Evolutionary conservation across 64 coral and sea anemone species (phyloP).

Genomic region (Anthopleura sola): DNA sequence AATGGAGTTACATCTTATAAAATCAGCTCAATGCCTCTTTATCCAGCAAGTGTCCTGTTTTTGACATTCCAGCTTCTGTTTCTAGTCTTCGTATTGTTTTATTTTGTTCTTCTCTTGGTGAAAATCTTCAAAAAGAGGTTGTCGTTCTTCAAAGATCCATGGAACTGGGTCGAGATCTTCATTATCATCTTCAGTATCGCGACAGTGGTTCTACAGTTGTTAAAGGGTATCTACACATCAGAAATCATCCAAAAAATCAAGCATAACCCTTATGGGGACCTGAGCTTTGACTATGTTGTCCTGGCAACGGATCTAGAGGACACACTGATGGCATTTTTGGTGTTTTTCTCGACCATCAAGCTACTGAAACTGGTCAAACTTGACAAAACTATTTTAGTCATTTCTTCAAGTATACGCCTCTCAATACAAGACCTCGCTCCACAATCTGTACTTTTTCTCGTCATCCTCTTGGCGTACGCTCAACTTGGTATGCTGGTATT

Average conservation of each 20-base stretch:
- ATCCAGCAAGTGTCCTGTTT: constrained; percentile 19
- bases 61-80: constrained; percentile 43
- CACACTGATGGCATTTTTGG: constrained; percentile 28
- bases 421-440: constrained; percentile 25
- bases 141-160: constrained; percentile 30
- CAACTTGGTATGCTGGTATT: constrained; percentile 60
- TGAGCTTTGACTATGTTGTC: constrained; percentile 55
- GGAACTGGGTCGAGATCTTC: constrained; percentile 36
- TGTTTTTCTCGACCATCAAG: constrained; percentile 62
- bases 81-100: constrained; percentile 32
- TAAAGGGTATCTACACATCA: constrained; percentile 23
- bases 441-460: constrained; percentile 35
- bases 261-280: constrained; percentile 53
- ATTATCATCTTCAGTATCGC: constrained; percentile 24
- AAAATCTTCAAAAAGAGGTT: constrained; percentile 10
- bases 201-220: constrained; percentile 6
- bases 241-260: constrained; percentile 37
- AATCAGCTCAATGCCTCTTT: constrained; percentile 51
- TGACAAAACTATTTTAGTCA: constrained; percentile 35
- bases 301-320: constrained; percentile 50
- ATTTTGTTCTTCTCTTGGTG: constrained; percentile 14
- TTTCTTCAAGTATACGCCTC: constrained; percentile 28
- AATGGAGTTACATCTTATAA: constrained; percentile 15
- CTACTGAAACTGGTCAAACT: constrained; percentile 54
- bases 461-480: constrained; percentile 52